These are phyloP conservation scores for Drosophila cognata DNA, from an alignment of 2,888 invertebrate genomes.

Conservation along the genomic window DNA sequence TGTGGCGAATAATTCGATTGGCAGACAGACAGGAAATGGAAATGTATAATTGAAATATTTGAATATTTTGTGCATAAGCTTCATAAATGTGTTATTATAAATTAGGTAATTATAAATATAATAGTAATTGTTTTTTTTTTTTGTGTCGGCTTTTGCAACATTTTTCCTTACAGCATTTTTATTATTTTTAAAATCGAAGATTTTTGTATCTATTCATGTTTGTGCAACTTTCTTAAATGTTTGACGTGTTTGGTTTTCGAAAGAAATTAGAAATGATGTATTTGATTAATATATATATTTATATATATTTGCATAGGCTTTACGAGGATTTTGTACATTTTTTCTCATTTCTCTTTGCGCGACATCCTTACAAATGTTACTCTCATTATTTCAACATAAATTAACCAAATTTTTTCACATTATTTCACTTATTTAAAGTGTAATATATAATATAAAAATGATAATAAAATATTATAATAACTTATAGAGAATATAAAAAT, in stretches of 20 bases:
- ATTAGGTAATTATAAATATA: neutral
- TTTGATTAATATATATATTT: too few species aligned
- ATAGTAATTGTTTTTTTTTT: neutral
- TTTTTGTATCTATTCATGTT: neutral
- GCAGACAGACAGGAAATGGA: neutral
- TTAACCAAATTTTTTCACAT: neutral
- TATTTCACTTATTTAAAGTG: neutral
- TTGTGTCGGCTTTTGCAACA: too few species aligned
- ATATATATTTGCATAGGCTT: too few species aligned
- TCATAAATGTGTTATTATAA: neutral
- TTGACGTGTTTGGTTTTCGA: too few species aligned
- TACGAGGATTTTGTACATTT: too few species aligned
- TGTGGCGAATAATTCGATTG: slow-evolving; percentile 23
- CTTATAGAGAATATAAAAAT: neutral
- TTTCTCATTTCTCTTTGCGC: too few species aligned
- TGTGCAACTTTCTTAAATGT: neutral
- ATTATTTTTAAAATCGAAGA: too few species aligned
- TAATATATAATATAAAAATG: neutral
- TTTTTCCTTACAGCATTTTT: too few species aligned
- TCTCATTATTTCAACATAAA: neutral
- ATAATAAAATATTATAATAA: neutral
- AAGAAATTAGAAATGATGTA: too few species aligned
- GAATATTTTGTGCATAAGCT: neutral
- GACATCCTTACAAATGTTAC: too few species aligned
- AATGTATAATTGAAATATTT: neutral